Evolutionary conservation across 2,113 vertebrate genomes (phyloP).

Genomic region (Melanostigma gelatinosum): DNA sequence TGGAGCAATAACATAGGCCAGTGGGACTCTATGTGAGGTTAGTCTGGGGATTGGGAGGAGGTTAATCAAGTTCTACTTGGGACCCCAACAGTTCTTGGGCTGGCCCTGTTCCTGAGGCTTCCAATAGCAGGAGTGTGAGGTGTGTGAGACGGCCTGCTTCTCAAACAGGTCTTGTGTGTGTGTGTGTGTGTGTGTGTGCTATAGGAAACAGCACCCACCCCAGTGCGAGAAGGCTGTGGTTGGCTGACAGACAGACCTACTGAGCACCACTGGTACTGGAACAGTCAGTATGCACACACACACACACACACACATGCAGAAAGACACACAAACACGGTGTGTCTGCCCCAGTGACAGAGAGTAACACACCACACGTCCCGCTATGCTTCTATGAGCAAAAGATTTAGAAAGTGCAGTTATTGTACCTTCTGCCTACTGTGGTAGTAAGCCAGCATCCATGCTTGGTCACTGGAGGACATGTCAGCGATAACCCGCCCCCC

Average conservation of each 20-base stretch:
- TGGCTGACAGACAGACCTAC: conserved; percentile 59
- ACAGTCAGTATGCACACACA: conserved; percentile 19
- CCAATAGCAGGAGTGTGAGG: conserved; percentile 28
- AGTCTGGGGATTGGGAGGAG: not conserved
- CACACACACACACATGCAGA: not conserved
- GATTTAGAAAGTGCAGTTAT: not conserved
- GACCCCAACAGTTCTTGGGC: conserved; percentile 23
- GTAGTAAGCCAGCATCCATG: conserved; percentile 48
- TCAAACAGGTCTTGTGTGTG: conserved; percentile 46
- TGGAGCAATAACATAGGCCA: conserved; percentile 19
- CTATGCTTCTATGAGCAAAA: not conserved
- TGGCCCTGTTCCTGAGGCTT: conserved; percentile 20
- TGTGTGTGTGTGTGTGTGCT: conserved; percentile 51
- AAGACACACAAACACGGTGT: conserved; percentile 7
- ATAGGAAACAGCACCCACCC: conserved; percentile 54
- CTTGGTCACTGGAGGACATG: conserved; percentile 67
- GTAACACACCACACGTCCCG: conserved; percentile 10
- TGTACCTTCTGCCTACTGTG: conserved; percentile 41
- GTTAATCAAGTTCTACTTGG: conserved; percentile 13
- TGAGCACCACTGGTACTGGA: conserved; percentile 37
- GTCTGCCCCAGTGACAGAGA: conserved; percentile 19
- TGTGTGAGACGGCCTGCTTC: conserved; percentile 15
- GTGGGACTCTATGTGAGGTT: not conserved
- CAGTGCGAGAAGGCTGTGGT: conserved; percentile 63
- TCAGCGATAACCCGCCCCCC: conserved; percentile 65